A percentile compares a stretch with the other conserved stretches of the same genome.
Conservation (phyloP, 2,797 vertebrate species). For the Melanotaenia maccullochi region DNA sequence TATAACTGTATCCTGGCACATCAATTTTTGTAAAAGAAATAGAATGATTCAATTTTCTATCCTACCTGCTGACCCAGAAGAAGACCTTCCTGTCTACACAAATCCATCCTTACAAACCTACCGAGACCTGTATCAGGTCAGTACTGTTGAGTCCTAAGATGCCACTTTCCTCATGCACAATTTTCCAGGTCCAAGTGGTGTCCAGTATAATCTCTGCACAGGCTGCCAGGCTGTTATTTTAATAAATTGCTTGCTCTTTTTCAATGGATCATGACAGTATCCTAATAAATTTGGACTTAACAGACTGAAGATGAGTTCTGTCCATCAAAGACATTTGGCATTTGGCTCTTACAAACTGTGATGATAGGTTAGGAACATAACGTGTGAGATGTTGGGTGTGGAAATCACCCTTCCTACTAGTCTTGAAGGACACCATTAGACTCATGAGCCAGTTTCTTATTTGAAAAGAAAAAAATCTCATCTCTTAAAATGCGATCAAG, state of each 20-base stretch:
- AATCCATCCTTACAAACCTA: slow-evolving; percentile 43
- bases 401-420: slow-evolving; percentile 33
- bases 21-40: slow-evolving; percentile 66
- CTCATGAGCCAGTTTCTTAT: slow-evolving; percentile 13
- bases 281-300: slow-evolving; percentile 49
- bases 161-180: slow-evolving; percentile 42
- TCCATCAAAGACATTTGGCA: slow-evolving; percentile 47
- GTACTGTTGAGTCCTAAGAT: slow-evolving; percentile 35
- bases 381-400: slow-evolving; percentile 27
- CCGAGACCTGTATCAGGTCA: slow-evolving; percentile 40
- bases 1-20: slow-evolving; percentile 51
- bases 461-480: slow-evolving; percentile 27
- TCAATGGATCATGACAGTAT: slow-evolving; percentile 15
- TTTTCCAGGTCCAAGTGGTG: slow-evolving; percentile 38
- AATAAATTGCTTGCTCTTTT: slow-evolving; percentile 33
- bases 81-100: slow-evolving; percentile 30
- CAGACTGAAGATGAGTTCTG: slow-evolving; percentile 28
- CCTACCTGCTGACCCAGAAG: slow-evolving; percentile 46
- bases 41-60: slow-evolving; percentile 57
- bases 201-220: slow-evolving; percentile 9
- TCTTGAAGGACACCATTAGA: slow-evolving; percentile 20
- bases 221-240: slow-evolving; percentile 24
- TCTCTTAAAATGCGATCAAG: slow-evolving; percentile 26
- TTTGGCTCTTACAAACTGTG: slow-evolving; percentile 31
- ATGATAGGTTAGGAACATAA: slow-evolving; percentile 39